Conservation (phyloP, 2,113 vertebrate genomes). For the Ictalurus furcatus region DNA sequence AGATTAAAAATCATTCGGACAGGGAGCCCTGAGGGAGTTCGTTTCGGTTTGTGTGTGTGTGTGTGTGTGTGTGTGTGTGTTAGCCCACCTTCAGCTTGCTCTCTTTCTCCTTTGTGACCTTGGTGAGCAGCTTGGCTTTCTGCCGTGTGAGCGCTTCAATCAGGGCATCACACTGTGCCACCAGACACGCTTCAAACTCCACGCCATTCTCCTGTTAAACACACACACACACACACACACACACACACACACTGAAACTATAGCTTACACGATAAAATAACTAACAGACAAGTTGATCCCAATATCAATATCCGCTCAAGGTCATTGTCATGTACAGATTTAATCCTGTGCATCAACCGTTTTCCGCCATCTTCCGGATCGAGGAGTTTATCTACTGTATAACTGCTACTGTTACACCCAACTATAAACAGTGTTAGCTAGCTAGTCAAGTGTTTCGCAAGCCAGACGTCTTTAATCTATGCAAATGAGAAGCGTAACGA, state of each 20-base stretch:
- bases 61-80: constrained; percentile 31
- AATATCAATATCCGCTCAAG: too few relatives aligned
- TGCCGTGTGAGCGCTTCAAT: constrained; percentile 93
- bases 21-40: neutral
- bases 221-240: constrained; percentile 46
- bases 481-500: neutral
- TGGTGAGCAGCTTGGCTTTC: constrained; percentile 97
- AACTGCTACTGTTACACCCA: neutral
- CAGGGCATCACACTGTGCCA: constrained; percentile 96
- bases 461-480: neutral
- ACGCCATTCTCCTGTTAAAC: constrained; percentile 86
- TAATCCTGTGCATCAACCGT: too few relatives aligned
- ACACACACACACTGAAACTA: neutral
- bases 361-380: too few relatives aligned
- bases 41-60: constrained; percentile 3
- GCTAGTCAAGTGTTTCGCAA: neutral
- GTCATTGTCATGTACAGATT: too few relatives aligned
- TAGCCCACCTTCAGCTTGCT: constrained; percentile 91
- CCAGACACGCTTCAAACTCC: constrained; percentile 95
- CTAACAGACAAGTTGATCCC: too few relatives aligned
- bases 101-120: constrained; percentile 96
- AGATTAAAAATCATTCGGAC: constrained; percentile 36
- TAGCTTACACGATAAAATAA: neutral
- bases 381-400: too few relatives aligned
- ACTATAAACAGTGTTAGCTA: neutral